Conservation (phyloP, 2,113 vertebrate species). For the human region DNA sequence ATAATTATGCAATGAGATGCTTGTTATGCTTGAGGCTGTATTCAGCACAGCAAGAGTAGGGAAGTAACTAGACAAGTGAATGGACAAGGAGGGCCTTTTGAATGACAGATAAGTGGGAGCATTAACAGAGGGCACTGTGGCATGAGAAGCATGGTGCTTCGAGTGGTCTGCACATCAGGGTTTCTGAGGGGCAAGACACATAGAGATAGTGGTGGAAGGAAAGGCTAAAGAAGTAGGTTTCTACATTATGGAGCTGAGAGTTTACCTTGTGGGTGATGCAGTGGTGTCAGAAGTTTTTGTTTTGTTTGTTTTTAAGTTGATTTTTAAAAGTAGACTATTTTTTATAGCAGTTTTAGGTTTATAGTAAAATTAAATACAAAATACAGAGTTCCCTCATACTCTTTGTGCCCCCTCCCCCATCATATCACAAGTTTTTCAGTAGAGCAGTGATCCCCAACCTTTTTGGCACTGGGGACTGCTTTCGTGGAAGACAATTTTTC, state of each 20-base stretch:
- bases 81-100: background rate
- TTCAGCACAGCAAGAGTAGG: background rate
- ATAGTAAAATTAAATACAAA: background rate
- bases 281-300: background rate
- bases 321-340: background rate
- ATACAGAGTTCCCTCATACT: background rate
- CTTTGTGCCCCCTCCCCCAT: accelerated
- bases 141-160: background rate
- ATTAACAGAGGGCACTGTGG: background rate
- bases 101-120: background rate
- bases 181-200: background rate
- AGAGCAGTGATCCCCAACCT: too few species aligned
- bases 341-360: background rate
- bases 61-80: background rate
- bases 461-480: too few species aligned
- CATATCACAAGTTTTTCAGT: background rate
- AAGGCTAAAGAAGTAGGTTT: background rate
- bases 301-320: background rate
- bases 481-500: too few species aligned
- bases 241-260: background rate
- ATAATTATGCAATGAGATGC: background rate
- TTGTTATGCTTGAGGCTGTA: background rate
- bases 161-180: background rate
- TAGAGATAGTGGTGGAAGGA: background rate
- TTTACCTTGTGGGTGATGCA: background rate